These are phyloP conservation scores for Cottus gobio DNA, from an alignment of 2,113 vertebrate species.

Conservation along the genomic window DNA sequence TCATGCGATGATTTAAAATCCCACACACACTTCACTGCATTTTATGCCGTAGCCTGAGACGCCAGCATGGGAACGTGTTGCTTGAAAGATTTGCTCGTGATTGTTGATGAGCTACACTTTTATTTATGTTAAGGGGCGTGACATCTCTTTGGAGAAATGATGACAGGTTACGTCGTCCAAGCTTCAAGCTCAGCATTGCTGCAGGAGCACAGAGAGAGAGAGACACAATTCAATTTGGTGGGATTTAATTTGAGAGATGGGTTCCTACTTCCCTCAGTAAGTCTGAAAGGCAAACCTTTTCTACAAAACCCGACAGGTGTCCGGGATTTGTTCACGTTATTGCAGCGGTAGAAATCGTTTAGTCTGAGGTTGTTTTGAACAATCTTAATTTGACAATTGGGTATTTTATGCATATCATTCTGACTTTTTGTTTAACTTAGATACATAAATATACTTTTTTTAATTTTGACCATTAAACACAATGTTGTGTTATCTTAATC, in stretches of 20 bases:
- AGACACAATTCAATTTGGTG: background rate
- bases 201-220: background rate
- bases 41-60: constrained; percentile 17
- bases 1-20: constrained; percentile 50
- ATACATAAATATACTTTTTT: background rate
- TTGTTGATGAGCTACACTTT: constrained; percentile 15
- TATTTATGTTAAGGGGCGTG: constrained; percentile 1
- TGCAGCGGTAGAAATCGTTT: background rate
- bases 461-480: background rate
- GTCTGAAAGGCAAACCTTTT: background rate
- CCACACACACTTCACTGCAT: constrained; percentile 17
- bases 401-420: background rate
- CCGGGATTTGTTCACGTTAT: background rate
- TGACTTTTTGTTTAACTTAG: background rate
- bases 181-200: constrained; percentile 7
- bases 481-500: background rate
- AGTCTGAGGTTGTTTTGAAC: background rate
- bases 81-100: constrained; percentile 47
- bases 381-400: background rate
- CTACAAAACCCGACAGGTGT: background rate
- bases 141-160: constrained; percentile 1
- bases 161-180: background rate
- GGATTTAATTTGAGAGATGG: background rate
- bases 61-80: constrained; percentile 21
- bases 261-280: background rate